A percentile compares a stretch with the other conserved stretches of the same genome.
These are phyloP conservation scores for Rhyzopertha dominica DNA, from an alignment of 1,140 invertebrate species.

Conservation along the genomic window DNA sequence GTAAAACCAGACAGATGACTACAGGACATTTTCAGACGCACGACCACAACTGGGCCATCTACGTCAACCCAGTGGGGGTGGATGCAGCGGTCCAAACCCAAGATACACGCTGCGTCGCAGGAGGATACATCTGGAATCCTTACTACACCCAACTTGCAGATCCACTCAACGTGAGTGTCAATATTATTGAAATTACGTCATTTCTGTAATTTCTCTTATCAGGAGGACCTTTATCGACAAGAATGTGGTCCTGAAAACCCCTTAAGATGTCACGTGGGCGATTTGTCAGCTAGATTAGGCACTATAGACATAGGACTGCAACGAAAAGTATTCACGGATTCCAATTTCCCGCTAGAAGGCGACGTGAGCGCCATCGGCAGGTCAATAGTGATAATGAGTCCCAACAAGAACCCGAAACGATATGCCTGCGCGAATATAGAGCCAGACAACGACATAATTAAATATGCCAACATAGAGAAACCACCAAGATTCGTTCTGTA, in stretches of 20 bases:
- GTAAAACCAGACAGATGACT: constrained; percentile 4
- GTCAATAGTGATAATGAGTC: constrained; percentile 79
- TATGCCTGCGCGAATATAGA: constrained; percentile 90
- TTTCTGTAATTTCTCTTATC: constrained; percentile 19
- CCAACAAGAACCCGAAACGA: constrained; percentile 62
- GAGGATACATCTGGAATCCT: constrained; percentile 91
- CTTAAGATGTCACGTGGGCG: constrained; percentile 88
- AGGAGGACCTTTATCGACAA: constrained; percentile 77
- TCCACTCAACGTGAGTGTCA: constrained; percentile 71
- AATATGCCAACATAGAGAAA: constrained; percentile 82
- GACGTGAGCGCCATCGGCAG: constrained; percentile 70
- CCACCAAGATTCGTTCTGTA: constrained; percentile 83
- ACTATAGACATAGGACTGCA: constrained; percentile 76
- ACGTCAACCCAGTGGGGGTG: constrained; percentile 88
- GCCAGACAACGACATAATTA: constrained; percentile 85
- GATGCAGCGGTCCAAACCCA: constrained; percentile 80
- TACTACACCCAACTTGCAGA: constrained; percentile 85
- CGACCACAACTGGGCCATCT: constrained; percentile 89
- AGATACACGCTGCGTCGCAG: constrained; percentile 77
- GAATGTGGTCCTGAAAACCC: constrained; percentile 86
- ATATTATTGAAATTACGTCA: no score
- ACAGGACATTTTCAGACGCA: constrained; percentile 62
- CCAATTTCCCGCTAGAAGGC: constrained; percentile 81
- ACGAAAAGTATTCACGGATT: constrained; percentile 74
- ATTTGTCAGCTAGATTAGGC: constrained; percentile 78